Conservation (phyloP, 2,888 invertebrate species). For the Nycteola revayana region DNA sequence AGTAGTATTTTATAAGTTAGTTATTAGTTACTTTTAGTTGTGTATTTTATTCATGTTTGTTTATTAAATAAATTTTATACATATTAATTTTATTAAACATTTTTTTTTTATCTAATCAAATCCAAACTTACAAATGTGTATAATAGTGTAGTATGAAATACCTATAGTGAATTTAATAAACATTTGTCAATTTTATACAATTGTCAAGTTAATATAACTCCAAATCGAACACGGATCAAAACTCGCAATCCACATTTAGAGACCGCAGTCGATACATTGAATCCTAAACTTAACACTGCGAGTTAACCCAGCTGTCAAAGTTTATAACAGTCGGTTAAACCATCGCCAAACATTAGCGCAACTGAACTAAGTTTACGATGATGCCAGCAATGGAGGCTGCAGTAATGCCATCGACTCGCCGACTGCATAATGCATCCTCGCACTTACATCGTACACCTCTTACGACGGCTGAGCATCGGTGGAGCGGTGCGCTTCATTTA, state of each 20-base stretch:
- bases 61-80: no score
- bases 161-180: no score
- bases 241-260: slow-evolving; percentile 12
- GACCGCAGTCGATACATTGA: slow-evolving; percentile 24
- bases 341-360: slow-evolving; percentile 49
- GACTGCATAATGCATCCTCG: slow-evolving; percentile 67
- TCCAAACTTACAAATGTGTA: no score
- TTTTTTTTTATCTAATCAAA: no score
- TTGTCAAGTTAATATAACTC: no score
- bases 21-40: no score
- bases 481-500: slow-evolving; percentile 40
- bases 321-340: slow-evolving; percentile 44
- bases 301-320: slow-evolving; percentile 30
- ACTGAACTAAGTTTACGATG: slow-evolving; percentile 59
- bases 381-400: slow-evolving; percentile 36
- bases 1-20: no score
- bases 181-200: no score
- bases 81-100: no score
- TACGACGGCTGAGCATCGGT: slow-evolving; percentile 38
- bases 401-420: slow-evolving; percentile 57
- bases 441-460: slow-evolving; percentile 61
- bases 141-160: no score
- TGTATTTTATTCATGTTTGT: no score
- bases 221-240: no score
- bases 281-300: slow-evolving; percentile 19